Evolutionary conservation across 1,140 invertebrate genomes (phyloP), one percentile per base, ranked within the genome.

Genomic region (Meloidogyne floridensis): DNA sequence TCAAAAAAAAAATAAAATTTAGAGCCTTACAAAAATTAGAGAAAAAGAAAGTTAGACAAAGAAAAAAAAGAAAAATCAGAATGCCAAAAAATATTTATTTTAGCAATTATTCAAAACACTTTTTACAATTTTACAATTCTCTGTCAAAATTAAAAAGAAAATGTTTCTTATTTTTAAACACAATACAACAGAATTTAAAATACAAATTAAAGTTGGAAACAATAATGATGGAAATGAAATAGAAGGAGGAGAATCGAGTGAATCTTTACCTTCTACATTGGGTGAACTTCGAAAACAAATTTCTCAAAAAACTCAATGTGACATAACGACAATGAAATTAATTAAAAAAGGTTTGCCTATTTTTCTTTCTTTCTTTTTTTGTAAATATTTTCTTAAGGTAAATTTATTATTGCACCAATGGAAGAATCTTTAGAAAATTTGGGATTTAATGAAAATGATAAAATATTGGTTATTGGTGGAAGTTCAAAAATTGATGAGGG

Each of bases 211-310:
- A 71, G 5, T 72, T 71, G 32, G 9, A 1, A 43, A 32, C 6
- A n/a, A 72, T 20, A 59, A 78, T 4, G 77, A 13, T 13, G 18
- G n/a, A 78, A 10, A 3, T n/a, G 32, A 32, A 32, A 32, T 32
- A 32, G 32, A 32, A 32, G 32, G 32, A 32, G 77, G 51, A 13
- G 59, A 65, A 47, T 43, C 69, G 8, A 71, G 42, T 20, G 3
- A 59, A 75, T 3, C 2, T 15, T 2, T 53, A 73, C 76, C 69
- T 73, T 53, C 32, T 42, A 77, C 76, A 7, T 8, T 80, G 18
- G 82, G 82, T 2, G 83, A 83, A 59, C 54, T 83, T 32, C 42
- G 82, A 6, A 72, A 83, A 15, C 75, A 9, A 20, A 83, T 83
- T 84, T 65, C 80, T n/a, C 32, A 65, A 18, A 13, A 83, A 53